Percentiles rank a stretch among this genome's conserved stretches.
These are phyloP conservation scores for Belonocnema kinseyi DNA, from an alignment of 1,140 invertebrate species.

Conservation along the genomic window DNA sequence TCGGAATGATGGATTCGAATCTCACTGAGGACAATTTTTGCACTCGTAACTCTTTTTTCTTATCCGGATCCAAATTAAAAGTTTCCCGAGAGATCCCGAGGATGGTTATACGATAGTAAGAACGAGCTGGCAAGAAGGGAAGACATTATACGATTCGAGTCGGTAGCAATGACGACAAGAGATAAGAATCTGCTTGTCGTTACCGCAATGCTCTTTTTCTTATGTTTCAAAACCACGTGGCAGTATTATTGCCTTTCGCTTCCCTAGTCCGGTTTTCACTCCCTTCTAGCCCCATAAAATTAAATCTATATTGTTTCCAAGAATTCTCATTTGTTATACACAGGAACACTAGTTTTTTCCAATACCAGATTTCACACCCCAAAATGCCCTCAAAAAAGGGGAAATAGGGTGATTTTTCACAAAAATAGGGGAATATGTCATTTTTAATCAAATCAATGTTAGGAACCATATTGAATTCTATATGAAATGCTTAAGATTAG, in stretches of 20 bases:
- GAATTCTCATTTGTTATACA: background rate
- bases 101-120: conserved; percentile 28
- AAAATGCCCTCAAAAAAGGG: no score
- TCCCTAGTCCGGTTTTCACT: conserved; percentile 44
- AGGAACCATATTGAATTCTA: no score
- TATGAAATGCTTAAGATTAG: no score
- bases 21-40: conserved; percentile 25
- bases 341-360: no score
- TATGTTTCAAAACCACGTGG: conserved; percentile 50
- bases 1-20: conserved; percentile 30
- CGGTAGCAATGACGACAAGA: conserved; percentile 51
- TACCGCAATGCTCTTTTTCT: conserved; percentile 52
- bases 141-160: conserved; percentile 48
- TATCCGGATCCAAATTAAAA: conserved; percentile 31
- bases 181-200: conserved; percentile 56
- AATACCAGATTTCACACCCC: no score
- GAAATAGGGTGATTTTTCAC: no score
- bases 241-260: conserved; percentile 36
- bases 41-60: conserved; percentile 31
- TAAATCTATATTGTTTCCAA: background rate
- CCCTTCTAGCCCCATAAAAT: background rate
- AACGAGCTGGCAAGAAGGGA: conserved; percentile 34
- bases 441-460: no score
- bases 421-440: no score
- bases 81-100: conserved; percentile 30